phyloP scores from a whole-genome alignment of 2,797 vertebrate genomes.

The Decapterus maruadsi region DNA sequence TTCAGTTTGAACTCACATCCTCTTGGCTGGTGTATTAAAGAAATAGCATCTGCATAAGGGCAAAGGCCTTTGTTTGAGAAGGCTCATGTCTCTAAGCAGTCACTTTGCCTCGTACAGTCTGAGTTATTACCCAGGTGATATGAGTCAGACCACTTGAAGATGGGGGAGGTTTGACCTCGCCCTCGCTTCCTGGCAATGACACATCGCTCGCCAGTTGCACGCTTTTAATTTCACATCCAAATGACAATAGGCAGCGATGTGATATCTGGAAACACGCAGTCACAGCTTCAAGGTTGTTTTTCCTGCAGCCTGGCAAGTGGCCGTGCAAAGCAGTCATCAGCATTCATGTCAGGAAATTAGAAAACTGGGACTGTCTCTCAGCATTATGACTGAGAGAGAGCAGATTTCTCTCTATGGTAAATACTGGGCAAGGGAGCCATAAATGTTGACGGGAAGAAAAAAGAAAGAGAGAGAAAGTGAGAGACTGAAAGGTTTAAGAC shows the following conservation, averaged over 20 bases:
- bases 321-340: constrained; percentile 58
- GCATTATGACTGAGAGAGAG: constrained; percentile 52
- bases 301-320: constrained; percentile 27
- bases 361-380: constrained; percentile 52
- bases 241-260: constrained; percentile 41
- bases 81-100: constrained; percentile 31
- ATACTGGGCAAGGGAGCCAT: constrained; percentile 22
- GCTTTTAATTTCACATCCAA: constrained; percentile 44
- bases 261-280: constrained; percentile 46
- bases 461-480: not conserved
- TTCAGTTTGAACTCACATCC: not conserved
- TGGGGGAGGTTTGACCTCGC: constrained; percentile 44
- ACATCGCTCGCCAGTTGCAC: not conserved
- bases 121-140: constrained; percentile 32
- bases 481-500: not conserved
- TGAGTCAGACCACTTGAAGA: constrained; percentile 36
- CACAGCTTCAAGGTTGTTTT: constrained; percentile 52
- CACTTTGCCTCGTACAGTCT: constrained; percentile 24
- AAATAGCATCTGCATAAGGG: not conserved
- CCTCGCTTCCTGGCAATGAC: constrained; percentile 40
- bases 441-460: constrained; percentile 36
- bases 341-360: constrained; percentile 74
- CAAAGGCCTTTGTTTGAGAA: constrained; percentile 7
- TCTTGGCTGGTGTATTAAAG: not conserved
- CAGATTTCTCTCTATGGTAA: constrained; percentile 49